Conservation (phyloP, 2,113 vertebrate genomes). For the Morphnarchus princeps region DNA sequence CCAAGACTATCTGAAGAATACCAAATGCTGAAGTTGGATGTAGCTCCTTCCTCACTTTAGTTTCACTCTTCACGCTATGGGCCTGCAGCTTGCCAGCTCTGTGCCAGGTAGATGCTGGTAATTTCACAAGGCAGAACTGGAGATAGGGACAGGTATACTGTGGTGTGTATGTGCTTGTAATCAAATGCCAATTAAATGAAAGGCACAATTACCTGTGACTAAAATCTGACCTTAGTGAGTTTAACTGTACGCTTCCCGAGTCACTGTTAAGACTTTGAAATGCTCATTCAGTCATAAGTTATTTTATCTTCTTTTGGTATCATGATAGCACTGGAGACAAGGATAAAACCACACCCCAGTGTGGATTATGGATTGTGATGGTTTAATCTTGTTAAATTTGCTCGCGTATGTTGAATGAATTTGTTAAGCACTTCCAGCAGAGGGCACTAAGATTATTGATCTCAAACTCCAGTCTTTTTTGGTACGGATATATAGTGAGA, state of each 20-base stretch:
- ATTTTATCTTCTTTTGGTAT: not conserved
- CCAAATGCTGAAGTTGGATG: slow-evolving; percentile 42
- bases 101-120: not conserved
- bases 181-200: not conserved
- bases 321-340: not conserved
- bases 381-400: not conserved
- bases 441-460: slow-evolving; percentile 43
- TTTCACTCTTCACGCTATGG: not conserved
- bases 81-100: not conserved
- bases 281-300: not conserved
- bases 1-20: slow-evolving; percentile 67
- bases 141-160: not conserved
- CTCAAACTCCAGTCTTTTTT: not conserved
- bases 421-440: slow-evolving; percentile 39
- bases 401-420: not conserved
- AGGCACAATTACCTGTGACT: not conserved
- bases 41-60: not conserved
- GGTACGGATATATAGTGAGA: accelerated
- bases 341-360: not conserved
- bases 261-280: not conserved
- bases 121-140: not conserved
- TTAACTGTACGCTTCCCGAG: not conserved
- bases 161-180: not conserved
- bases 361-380: not conserved
- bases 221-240: not conserved